A percentile compares a stretch with the other conserved stretches of the same genome.
Conservation (phyloP, 2,113 vertebrate species). For the Tragelaphus buxtoni region DNA sequence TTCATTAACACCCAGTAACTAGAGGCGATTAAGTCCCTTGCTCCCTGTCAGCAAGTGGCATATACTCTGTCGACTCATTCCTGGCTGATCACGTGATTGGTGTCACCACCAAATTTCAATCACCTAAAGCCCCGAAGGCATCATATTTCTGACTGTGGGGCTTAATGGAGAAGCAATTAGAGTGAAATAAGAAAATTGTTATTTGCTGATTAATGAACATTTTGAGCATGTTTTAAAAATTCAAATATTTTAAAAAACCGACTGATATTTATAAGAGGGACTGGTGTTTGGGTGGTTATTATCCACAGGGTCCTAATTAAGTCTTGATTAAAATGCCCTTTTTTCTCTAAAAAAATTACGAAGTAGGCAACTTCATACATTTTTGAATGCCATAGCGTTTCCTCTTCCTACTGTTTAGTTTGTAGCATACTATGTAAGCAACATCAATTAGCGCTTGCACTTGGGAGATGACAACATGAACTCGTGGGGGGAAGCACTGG, state of each 20-base stretch:
- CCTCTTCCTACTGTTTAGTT: slow-evolving; percentile 66
- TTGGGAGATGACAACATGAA: slow-evolving; percentile 60
- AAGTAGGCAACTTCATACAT: slow-evolving; percentile 70
- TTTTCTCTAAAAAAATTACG: slow-evolving; percentile 71
- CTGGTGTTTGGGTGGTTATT: slow-evolving; percentile 78
- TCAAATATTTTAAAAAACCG: slow-evolving; percentile 76
- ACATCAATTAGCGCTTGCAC: slow-evolving; percentile 51
- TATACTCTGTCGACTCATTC: slow-evolving; percentile 14
- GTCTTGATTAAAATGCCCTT: slow-evolving; percentile 81
- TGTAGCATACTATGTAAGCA: slow-evolving; percentile 37
- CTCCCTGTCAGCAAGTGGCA: slow-evolving; percentile 58
- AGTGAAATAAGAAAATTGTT: slow-evolving; percentile 83
- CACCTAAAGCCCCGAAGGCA: slow-evolving; percentile 55
- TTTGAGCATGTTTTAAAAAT: slow-evolving; percentile 78
- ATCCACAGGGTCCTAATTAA: slow-evolving; percentile 82
- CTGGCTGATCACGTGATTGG: slow-evolving; percentile 58
- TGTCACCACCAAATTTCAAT: slow-evolving; percentile 69
- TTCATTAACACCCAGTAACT: slow-evolving; percentile 54
- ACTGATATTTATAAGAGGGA: slow-evolving; percentile 76
- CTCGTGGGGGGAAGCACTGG: slow-evolving; percentile 35
- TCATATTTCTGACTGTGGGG: slow-evolving; percentile 71
- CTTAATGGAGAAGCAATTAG: slow-evolving; percentile 82
- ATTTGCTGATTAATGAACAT: slow-evolving; percentile 86
- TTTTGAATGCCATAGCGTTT: slow-evolving; percentile 60
- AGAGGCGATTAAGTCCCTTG: slow-evolving; percentile 30